phyloP scores from a whole-genome alignment of 53 echinoderm and acorn worm species.

The Antedon mediterranea region DNA sequence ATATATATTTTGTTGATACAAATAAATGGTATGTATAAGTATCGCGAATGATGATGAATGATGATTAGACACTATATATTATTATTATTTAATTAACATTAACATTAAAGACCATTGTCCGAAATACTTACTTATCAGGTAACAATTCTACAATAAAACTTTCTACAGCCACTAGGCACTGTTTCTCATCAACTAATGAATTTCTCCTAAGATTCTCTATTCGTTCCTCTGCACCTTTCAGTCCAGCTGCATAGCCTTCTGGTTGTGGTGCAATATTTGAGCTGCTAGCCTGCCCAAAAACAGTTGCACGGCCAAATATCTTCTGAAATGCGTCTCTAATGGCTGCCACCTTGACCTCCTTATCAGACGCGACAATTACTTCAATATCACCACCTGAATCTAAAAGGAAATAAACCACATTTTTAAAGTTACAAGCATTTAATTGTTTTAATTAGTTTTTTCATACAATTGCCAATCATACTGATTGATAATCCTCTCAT shows the following conservation, averaged over 20 bases:
- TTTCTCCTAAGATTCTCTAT: constrained; percentile 73
- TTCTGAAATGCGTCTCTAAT: constrained; percentile 92
- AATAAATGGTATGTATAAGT: too few relatives aligned
- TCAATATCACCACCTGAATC: constrained; percentile 78
- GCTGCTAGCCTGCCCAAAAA: constrained; percentile 51
- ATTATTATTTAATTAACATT: too few relatives aligned
- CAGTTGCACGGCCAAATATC: constrained; percentile 79
- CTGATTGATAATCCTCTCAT: too few relatives aligned
- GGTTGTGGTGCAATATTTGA: constrained; percentile 97
- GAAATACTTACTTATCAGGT: constrained; percentile 71
- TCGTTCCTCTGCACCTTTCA: constrained; percentile 89
- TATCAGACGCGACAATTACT: constrained; percentile 79
- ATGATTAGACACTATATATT: too few relatives aligned
- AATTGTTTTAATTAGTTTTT: too few relatives aligned
- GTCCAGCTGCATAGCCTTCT: constrained; percentile 90
- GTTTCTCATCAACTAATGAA: constrained; percentile 67
- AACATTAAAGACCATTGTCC: not conserved
- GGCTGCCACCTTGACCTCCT: constrained; percentile 77
- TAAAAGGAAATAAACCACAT: not conserved
- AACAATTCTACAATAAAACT: constrained; percentile 85
- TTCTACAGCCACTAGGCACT: constrained; percentile 67
- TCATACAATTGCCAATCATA: too few relatives aligned
- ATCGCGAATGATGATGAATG: too few relatives aligned
- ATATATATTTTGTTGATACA: too few relatives aligned
- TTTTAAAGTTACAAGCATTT: too few relatives aligned